These are phyloP conservation scores for Cydia strobilella DNA, from an alignment of 1,140 invertebrate genomes.

Conservation along the genomic window DNA sequence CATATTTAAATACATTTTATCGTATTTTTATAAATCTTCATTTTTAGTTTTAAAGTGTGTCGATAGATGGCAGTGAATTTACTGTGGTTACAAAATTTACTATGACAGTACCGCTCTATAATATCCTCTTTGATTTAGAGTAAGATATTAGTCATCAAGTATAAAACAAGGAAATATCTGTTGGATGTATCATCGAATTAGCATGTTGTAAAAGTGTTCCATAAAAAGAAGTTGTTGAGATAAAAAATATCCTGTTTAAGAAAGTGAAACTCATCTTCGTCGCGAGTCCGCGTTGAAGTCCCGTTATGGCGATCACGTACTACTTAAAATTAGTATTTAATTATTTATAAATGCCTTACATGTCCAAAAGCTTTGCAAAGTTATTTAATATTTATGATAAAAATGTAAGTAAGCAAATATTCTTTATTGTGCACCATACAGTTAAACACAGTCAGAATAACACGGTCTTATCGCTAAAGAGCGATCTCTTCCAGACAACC, in stretches of 20 bases:
- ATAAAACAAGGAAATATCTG: not conserved
- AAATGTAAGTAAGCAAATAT: not conserved
- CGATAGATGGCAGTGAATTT: too few species aligned
- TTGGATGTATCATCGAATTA: not conserved
- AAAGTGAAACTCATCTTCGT: slow-evolving; percentile 32
- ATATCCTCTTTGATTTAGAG: too few species aligned
- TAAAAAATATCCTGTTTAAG: slow-evolving; percentile 29
- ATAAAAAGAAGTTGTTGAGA: slow-evolving; percentile 16
- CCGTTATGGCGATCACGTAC: slow-evolving; percentile 22
- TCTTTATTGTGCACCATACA: too few species aligned
- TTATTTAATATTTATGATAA: not conserved
- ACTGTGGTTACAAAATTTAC: too few species aligned
- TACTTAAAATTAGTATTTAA: slow-evolving; percentile 15
- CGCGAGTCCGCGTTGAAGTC: not conserved
- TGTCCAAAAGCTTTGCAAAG: not conserved
- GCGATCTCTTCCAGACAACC: too few species aligned
- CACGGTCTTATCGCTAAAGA: too few species aligned
- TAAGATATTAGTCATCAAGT: not conserved
- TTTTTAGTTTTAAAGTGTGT: too few species aligned
- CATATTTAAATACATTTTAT: too few species aligned
- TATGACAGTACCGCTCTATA: too few species aligned
- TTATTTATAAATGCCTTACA: not conserved
- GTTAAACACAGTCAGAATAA: too few species aligned
- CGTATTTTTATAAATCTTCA: too few species aligned
- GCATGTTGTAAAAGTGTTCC: slow-evolving; percentile 13